Evolutionary conservation across 2,797 vertebrate genomes (phyloP).

Genomic region (Spinus olivaceus): DNA sequence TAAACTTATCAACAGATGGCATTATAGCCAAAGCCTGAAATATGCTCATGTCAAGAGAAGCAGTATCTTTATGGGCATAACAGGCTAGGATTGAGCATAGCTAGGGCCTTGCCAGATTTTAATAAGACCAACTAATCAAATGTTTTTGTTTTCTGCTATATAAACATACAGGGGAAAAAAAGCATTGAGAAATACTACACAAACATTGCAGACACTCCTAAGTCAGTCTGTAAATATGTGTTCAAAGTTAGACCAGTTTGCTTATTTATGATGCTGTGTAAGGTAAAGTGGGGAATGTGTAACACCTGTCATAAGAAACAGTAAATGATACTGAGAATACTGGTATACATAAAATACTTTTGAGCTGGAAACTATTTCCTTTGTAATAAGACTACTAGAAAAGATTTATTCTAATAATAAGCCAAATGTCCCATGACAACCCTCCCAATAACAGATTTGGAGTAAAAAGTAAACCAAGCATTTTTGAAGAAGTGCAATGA

Average conservation of each 20-base stretch:
- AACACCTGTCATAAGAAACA: constrained; percentile 10
- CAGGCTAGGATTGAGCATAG: background rate
- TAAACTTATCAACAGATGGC: constrained; percentile 14
- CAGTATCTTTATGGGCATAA: background rate
- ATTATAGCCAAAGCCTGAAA: constrained; percentile 14
- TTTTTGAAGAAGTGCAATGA: background rate
- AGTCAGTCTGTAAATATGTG: background rate
- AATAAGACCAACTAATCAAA: background rate
- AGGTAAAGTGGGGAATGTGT: background rate
- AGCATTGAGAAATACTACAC: background rate
- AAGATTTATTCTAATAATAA: constrained; percentile 52
- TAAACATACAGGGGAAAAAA: background rate
- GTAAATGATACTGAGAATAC: background rate
- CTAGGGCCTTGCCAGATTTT: background rate
- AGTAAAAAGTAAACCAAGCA: constrained; percentile 6
- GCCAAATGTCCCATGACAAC: background rate
- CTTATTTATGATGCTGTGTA: background rate
- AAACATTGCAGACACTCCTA: background rate
- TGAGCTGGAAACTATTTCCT: background rate
- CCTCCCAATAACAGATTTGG: background rate
- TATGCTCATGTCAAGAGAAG: background rate
- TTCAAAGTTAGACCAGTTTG: background rate
- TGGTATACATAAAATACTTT: background rate
- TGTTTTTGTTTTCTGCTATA: background rate
- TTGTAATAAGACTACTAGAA: constrained; percentile 13